Base-by-base conservation (phyloP, 64 coral and sea anemone species). In the Acropora yongei region DNA sequence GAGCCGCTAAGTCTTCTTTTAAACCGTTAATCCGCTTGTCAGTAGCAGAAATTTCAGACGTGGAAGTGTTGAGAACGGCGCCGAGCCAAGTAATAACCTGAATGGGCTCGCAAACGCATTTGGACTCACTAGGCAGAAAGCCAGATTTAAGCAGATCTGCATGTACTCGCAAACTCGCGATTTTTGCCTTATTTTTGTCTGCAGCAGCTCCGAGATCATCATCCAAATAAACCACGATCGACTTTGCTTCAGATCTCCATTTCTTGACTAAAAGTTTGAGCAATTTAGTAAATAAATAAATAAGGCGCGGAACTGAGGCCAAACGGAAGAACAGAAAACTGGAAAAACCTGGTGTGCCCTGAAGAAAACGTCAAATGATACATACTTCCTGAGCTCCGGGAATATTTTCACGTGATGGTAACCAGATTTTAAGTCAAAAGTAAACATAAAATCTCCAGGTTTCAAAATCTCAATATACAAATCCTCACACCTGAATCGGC, bases 341-440 rank as follows among this genome's bases (percentile, higher is more conserved):
- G n/a, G n/a, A n/a, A n/a, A n/a, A n/a, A n/a, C n/a, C n/a, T n/a
- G n/a, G n/a, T n/a, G n/a, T n/a, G n/a, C n/a, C n/a, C n/a, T n/a
- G n/a, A n/a, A n/a, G n/a, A n/a, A n/a, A n/a, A n/a, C n/a, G n/a
- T n/a, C n/a, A 84, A 93, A 93, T 45, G 91, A 41, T 11, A 93
- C 43, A 82, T 58, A 93, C 44, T 92, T 92, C 58, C 90, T 75
- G 41, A 86, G 90, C 13, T 88, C 84, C 8, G 57, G 65, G 7
- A 93, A 88, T 11, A 93, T 93, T 55, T 88, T 84, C 16, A 93
- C 66, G 49, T 87, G 91, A 57, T 87, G 84, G 17, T 93, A 93
- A n/a, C n/a, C n/a, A n/a, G n/a, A n/a, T n/a, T n/a, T n/a, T n/a
- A n/a, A n/a, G n/a, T n/a, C n/a, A n/a, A n/a, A n/a, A n/a, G n/a